Conservation (phyloP, 2,888 invertebrate genomes). For the Pandemis corylana region DNA sequence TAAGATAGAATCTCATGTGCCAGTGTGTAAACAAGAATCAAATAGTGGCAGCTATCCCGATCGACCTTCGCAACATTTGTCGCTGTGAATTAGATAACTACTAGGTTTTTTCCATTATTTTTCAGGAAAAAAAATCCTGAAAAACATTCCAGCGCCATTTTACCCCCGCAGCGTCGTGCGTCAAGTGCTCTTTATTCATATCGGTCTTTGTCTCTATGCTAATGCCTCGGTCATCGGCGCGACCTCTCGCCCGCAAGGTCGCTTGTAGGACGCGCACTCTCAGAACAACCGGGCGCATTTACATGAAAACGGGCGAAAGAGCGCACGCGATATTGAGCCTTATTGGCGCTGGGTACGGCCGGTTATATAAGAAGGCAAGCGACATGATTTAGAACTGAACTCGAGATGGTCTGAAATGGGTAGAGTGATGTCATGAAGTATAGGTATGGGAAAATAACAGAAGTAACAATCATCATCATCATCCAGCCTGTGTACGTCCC, state of each 20-base stretch:
- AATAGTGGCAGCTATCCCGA: too few relatives aligned
- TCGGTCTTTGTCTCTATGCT: constrained; percentile 41
- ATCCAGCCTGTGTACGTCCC: too few relatives aligned
- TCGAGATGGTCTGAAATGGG: constrained; percentile 1
- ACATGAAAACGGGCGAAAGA: constrained; percentile 27
- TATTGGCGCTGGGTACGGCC: constrained; percentile 13
- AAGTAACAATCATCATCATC: too few relatives aligned
- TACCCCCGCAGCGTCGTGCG: constrained; percentile 34
- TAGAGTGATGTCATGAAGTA: constrained; percentile 1
- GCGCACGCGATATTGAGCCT: constrained; percentile 19
- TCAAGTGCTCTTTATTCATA: constrained; percentile 43
- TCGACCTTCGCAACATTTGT: too few relatives aligned
- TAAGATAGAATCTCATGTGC: too few relatives aligned
- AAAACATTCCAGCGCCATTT: constrained; percentile 32
- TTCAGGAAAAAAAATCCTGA: constrained; percentile 24
- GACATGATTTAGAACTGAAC: constrained; percentile 13
- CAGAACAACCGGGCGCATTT: constrained; percentile 29
- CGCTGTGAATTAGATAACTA: too few relatives aligned
- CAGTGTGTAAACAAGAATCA: too few relatives aligned
- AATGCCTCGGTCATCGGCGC: constrained; percentile 40
- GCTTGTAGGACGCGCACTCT: constrained; percentile 42
- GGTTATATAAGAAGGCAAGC: constrained; percentile 22
- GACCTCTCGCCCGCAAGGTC: constrained; percentile 43
- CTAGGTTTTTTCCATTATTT: background rate
- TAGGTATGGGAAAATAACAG: background rate